Base-by-base conservation (phyloP, 2,113 vertebrate genomes). In the Phasianus colchicus region DNA sequence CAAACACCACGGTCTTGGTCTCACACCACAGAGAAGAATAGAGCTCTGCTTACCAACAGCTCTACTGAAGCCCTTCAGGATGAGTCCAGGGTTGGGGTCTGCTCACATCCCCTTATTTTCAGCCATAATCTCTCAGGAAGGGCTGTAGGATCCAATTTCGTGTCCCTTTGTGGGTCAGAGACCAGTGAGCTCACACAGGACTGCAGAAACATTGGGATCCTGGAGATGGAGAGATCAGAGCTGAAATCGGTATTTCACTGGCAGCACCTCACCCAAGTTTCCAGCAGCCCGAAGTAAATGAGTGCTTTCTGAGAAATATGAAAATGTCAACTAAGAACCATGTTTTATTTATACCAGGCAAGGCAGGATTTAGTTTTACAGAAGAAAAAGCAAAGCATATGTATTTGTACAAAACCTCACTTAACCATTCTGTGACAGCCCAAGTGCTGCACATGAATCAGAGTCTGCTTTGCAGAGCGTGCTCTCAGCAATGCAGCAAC, bases 331-430 rank as follows among this genome's bases (percentile, higher is more conserved):
- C 85, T 87, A 58, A 86, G 70, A 42, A 24, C 2, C 0, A 42
- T 66, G 55, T 40, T 89, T 93, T 88, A 87, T 91, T 96, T 64
- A 88, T 19, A 15, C 18, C 74, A 64, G 55, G 50, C 61, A 48
- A 29, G 55, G 82, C 40, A 84, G 52, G 61, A 3, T 50, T 81
- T 75, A 11, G 13, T 72, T 78, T 72, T n/a, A 38, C 36, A 29
- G 10, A 12, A 66, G 90, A 34, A 60, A 19, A 43, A 21, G 50
- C 24, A 70, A 60, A 47, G 3, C 38, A 2, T 0, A 0, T 16
- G 57, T 24, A 58, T 60, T 47, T 60, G 74, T 60, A 27, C 8
- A 48, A 81, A 80, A 54, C 5, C 57, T 48, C 12, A 3, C 48
- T 65, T 48, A 5, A 6, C 22, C 17, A 1, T 29, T n/a, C 42